Conservation (phyloP, 2,113 vertebrate genomes). For the Erythrocercus mccallii region DNA sequence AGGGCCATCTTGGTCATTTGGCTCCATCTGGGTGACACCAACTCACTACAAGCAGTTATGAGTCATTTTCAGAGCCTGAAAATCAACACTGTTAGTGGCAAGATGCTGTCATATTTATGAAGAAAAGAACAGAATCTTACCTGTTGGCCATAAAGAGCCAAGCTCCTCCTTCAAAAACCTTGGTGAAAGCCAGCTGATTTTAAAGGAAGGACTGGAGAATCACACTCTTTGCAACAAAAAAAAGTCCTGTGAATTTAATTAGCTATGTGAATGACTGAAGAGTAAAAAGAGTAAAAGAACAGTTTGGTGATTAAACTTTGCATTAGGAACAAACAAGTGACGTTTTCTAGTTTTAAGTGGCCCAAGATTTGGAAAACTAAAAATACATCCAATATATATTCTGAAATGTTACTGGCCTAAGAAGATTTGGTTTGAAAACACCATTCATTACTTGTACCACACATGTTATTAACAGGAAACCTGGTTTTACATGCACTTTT, state of each 20-base stretch:
- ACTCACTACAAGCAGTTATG: background rate
- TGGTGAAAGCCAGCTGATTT: background rate
- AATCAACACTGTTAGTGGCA: background rate
- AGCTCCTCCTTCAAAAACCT: background rate
- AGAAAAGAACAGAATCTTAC: background rate
- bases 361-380: background rate
- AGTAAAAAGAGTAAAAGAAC: background rate
- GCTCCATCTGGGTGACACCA: background rate
- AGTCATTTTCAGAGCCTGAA: background rate
- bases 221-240: background rate
- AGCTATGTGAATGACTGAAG: background rate
- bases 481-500: background rate
- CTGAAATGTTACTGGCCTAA: background rate
- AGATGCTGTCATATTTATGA: background rate
- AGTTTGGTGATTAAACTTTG: background rate
- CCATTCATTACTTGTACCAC: background rate
- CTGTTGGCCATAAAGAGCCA: background rate
- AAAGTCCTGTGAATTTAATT: background rate
- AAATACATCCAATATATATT: background rate
- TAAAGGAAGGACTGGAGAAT: background rate
- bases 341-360: background rate
- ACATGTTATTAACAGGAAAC: background rate
- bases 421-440: background rate
- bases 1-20: background rate
- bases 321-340: background rate